Percentiles rank a stretch among this genome's conserved stretches.
phyloP scores from a whole-genome alignment of 2,888 invertebrate species.

The Caenorhabditis japonica region DNA sequence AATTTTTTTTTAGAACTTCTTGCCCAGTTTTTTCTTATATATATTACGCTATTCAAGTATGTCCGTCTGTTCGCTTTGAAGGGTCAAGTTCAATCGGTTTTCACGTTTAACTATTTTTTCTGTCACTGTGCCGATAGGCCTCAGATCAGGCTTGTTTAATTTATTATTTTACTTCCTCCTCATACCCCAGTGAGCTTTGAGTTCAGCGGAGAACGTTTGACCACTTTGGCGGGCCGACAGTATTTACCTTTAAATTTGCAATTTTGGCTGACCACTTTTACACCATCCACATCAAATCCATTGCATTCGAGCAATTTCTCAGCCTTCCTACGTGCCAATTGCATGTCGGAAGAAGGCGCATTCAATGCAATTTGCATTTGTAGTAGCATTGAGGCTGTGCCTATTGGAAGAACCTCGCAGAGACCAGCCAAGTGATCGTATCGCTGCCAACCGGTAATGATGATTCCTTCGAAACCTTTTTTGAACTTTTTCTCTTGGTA shows the following conservation, averaged over 20 bases:
- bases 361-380: constrained; percentile 63
- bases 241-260: constrained; percentile 35
- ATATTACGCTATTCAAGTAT: too few relatives aligned
- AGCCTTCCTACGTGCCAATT: constrained; percentile 42
- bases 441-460: constrained; percentile 80
- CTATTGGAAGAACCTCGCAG: constrained; percentile 79
- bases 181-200: neutral
- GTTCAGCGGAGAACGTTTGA: too few relatives aligned
- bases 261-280: constrained; percentile 39
- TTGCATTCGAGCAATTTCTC: constrained; percentile 53
- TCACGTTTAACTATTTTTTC: too few relatives aligned
- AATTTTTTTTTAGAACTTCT: too few relatives aligned
- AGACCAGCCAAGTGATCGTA: constrained; percentile 79
- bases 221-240: too few relatives aligned
- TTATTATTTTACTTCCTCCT: neutral
- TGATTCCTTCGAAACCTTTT: constrained; percentile 78
- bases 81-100: too few relatives aligned
- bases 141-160: too few relatives aligned
- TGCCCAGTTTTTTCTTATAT: too few relatives aligned
- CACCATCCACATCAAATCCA: constrained; percentile 49
- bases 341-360: constrained; percentile 32
- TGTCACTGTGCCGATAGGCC: too few relatives aligned
- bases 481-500: constrained; percentile 58
- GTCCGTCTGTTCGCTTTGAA: too few relatives aligned
- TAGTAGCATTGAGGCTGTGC: constrained; percentile 69